Evolutionary conservation across 1,140 invertebrate species (phyloP).

Genomic region (Dermatophagoides farinae): DNA sequence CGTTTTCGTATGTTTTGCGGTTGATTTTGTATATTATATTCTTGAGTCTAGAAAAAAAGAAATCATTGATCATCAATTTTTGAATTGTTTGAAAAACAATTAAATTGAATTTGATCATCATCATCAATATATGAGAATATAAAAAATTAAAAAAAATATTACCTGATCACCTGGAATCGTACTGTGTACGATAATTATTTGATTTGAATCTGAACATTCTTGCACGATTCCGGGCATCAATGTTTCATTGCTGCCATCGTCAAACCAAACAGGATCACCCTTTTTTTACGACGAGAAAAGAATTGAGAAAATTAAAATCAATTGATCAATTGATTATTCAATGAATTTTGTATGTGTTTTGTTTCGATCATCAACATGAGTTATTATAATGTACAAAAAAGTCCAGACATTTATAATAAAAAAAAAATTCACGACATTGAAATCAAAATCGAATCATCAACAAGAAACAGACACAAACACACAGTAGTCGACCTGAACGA

Average conservation of each 20-base stretch:
- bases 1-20: too few relatives aligned
- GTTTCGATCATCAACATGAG: neutral
- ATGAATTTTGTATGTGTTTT: neutral
- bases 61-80: neutral
- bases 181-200: conserved; percentile 33
- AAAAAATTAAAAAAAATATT: neutral
- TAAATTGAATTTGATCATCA: neutral
- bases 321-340: neutral
- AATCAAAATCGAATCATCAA: neutral
- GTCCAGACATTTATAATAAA: too few relatives aligned
- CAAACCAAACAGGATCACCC: conserved; percentile 78
- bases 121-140: neutral
- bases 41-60: neutral
- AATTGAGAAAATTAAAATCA: neutral
- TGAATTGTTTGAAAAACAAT: too few relatives aligned
- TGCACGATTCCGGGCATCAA: conserved; percentile 67
- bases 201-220: conserved; percentile 63
- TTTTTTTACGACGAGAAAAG: conserved; percentile 4
- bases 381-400: too few relatives aligned
- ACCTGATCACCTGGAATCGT: conserved; percentile 67
- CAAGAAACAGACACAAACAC: neutral
- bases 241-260: conserved; percentile 55
- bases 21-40: neutral
- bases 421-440: too few relatives aligned
- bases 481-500: too few relatives aligned